Percentiles rank a stretch among this genome's conserved stretches.
Conservation (phyloP, 2,113 vertebrate genomes). For the Perognathus longimembris region DNA sequence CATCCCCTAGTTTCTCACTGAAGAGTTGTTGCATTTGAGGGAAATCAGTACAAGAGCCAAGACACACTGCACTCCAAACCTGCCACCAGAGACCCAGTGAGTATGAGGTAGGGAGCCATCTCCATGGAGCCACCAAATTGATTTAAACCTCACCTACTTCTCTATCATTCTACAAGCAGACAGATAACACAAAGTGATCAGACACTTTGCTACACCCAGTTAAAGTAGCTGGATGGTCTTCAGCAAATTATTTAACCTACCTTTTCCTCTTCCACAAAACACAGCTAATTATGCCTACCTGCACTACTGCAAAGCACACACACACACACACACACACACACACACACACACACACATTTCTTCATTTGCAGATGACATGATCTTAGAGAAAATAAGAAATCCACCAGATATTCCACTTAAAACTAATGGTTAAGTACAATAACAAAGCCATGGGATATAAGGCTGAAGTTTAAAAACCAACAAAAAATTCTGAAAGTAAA, state of each 20-base stretch:
- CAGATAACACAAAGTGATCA: too few relatives aligned
- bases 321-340: too few relatives aligned
- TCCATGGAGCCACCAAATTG: background rate
- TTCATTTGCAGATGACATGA: background rate
- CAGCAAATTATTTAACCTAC: background rate
- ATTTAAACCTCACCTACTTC: background rate
- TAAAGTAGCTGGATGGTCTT: background rate
- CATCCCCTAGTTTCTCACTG: background rate
- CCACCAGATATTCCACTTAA: background rate
- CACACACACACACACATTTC: background rate
- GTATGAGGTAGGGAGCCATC: background rate
- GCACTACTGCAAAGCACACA: background rate
- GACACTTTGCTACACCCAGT: background rate
- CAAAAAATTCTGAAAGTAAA: background rate
- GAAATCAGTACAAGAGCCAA: background rate
- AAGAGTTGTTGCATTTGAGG: background rate
- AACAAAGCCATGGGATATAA: background rate
- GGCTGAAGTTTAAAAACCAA: background rate
- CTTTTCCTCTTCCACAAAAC: slow-evolving; percentile 14
- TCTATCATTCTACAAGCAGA: background rate
- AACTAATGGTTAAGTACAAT: background rate
- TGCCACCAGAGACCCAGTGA: background rate
- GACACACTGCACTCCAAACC: background rate
- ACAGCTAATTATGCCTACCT: background rate
- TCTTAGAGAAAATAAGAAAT: background rate